Evolutionary conservation across 2,888 invertebrate species (phyloP), one percentile per base, ranked within the genome.

Genomic region (Caenorhabditis drosophilae): DNA sequence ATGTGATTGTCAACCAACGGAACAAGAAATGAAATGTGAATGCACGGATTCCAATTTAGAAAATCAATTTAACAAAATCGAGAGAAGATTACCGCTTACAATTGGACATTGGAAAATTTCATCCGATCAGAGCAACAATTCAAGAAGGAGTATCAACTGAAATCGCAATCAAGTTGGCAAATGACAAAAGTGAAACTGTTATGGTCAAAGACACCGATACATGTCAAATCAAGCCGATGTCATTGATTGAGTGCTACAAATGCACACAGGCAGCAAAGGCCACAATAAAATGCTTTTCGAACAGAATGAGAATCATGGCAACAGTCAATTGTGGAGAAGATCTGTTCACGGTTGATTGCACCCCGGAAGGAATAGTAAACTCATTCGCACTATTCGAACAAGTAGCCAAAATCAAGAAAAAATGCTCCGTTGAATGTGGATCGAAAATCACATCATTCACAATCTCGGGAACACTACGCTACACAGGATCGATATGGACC

Each of bases 401-500:
- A 12, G 20, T 27, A 4, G 51, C 51, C 1, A 26, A 22, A 2
- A 27, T 51, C 34, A 12, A 12, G 9, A 7, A 20, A 27, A 3
- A 16, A 27, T 51, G 51, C 12, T 11, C 11, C 11, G 12, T 51
- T 7, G 31, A 22, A 11, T 51, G 51, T 22, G 51, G 42, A 51
- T 15, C 34, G 12, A 4, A 50, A 2, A 12, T 9, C 2, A 15
- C 18, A 9, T 0, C 11, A 6, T 36, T 52, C 18, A 35, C 34
- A 25, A 44, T 52, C 22, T 15, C 22, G 12, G 44, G 52, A 35
- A 35, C 9, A 1, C 25, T 52, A 2, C 23, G 20, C n/a, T 52
- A 25, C 44, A 12, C 52, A 3, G 52, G 44, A 26, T 52, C 52
- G 2, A 25, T 52, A n/a, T 52, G 52, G 52, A 52, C 52, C 11